Percentiles rank a stretch among this genome's conserved stretches.
These are phyloP conservation scores for Dallia pectoralis DNA, from an alignment of 2,797 vertebrate genomes.

Conservation along the genomic window DNA sequence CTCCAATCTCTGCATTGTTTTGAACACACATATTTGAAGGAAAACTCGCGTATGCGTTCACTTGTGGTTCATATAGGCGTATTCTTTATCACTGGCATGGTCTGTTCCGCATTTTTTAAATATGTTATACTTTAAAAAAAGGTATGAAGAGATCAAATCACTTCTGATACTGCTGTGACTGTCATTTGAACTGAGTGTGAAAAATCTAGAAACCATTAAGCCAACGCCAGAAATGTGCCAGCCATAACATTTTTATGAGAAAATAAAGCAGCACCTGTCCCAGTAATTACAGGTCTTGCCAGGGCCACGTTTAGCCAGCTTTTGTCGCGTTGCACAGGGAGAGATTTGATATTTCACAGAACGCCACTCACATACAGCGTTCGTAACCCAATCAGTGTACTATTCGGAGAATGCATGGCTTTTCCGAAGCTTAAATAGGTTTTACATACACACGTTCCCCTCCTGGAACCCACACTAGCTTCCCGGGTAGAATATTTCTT, in stretches of 20 bases:
- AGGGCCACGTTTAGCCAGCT: constrained; percentile 60
- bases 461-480: not conserved
- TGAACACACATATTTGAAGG: not conserved
- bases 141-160: constrained; percentile 40
- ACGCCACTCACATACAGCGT: constrained; percentile 58
- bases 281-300: constrained; percentile 52
- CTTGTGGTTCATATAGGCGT: not conserved
- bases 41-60: not conserved
- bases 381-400: constrained; percentile 74
- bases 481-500: not conserved
- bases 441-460: not conserved
- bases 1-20: constrained; percentile 2
- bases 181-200: constrained; percentile 49
- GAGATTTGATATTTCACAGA: constrained; percentile 70
- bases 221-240: constrained; percentile 54
- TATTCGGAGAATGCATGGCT: constrained; percentile 76
- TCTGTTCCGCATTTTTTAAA: constrained; percentile 39
- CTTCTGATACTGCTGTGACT: constrained; percentile 45
- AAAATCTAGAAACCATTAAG: constrained; percentile 55
- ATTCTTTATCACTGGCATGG: not conserved
- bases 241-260: constrained; percentile 38
- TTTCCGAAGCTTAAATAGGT: constrained; percentile 71
- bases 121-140: constrained; percentile 25
- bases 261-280: constrained; percentile 69
- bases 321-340: constrained; percentile 72